Base-by-base conservation (phyloP, 2,797 vertebrate species). In the Microctenopoma steveboyesi region DNA sequence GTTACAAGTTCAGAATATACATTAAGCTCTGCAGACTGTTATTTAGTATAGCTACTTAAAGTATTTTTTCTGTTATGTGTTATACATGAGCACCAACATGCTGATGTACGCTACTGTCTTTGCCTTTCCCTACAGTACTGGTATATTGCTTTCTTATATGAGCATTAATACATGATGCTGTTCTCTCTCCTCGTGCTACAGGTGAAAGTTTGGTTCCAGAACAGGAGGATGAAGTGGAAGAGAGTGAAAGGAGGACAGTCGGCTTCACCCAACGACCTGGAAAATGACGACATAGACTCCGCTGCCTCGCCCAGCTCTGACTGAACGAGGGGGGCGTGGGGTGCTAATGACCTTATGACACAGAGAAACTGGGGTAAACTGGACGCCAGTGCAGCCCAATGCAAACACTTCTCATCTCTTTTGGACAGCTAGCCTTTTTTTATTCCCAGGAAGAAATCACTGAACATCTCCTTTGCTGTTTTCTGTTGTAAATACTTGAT, bases 161-260 rank as follows among this genome's bases (percentile, higher is more conserved):
- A 22, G 22, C 40, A 5, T 42, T 42, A 42, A 14, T 37, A 37
- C 3, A 4, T 14, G 13, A 42, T 13, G 12, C 4, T 42, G 12
- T 42, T n/a, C 11, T 79, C 14, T 56, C 53, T 33, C 30, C 7
- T 5, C 30, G 11, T 50, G 3, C 9, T 25, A 5, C 88, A 99
- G 98, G 97, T 99, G 66, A 99, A 99, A 88, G 98, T 99, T 7
- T 99, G 98, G 98, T 99, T 99, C 79, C 98, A 99, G 84, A 99
- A 99, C 94, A 91, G 98, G 88, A 94, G 98, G 81, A 99, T 99
- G 98, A 99, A 99, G 88, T 99, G 98, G 98, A 99, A 99, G 87
- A 92, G 98, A 1, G 97, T 99, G 52, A 99, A 98, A 87, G 96
- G 98, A 1, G 97, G 96, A 50, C 97, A 97, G 28, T 95, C 95